A percentile compares a stretch with the other conserved stretches of the same genome.
These are phyloP conservation scores for Phrynosoma platyrhinos DNA, from an alignment of 2,113 vertebrate genomes.

Conservation along the genomic window DNA sequence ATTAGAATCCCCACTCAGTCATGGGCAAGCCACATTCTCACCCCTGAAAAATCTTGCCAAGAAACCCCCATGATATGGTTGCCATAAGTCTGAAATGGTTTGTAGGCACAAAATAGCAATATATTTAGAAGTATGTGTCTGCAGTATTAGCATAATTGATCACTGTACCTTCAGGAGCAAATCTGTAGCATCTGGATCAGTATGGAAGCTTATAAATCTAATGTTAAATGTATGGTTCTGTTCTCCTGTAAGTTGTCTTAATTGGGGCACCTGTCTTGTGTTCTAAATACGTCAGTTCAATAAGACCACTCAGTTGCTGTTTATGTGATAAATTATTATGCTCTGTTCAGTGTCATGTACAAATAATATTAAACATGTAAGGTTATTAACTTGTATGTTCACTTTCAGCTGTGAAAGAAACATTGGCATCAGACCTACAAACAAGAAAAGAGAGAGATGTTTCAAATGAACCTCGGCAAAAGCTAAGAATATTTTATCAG, in stretches of 20 bases:
- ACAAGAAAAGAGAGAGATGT: conserved; percentile 91
- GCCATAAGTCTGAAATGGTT: no score
- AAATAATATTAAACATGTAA: not conserved
- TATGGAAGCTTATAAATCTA: not conserved
- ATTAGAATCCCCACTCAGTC: no score
- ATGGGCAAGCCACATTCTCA: no score
- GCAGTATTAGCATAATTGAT: not conserved
- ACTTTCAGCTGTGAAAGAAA: conserved; percentile 93
- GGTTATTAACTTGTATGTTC: accelerated
- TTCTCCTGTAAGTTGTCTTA: conserved; percentile 18
- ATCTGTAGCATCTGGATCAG: not conserved
- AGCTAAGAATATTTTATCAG: conserved; percentile 99
- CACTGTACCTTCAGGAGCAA: not conserved
- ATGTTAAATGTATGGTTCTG: not conserved
- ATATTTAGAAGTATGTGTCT: not conserved
- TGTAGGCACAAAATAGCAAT: no score
- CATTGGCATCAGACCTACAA: conserved; percentile 89
- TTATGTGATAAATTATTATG: not conserved
- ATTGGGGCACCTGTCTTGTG: not conserved
- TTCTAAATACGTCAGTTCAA: conserved; percentile 9
- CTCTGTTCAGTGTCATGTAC: not conserved
- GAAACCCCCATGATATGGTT: no score
- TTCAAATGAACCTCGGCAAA: conserved; percentile 92
- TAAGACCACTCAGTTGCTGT: not conserved
- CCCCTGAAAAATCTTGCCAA: no score